A percentile compares a stretch with the other conserved stretches of the same genome.
Evolutionary conservation across 2,797 vertebrate genomes (phyloP).

Genomic region (Sebastes itinus): DNA sequence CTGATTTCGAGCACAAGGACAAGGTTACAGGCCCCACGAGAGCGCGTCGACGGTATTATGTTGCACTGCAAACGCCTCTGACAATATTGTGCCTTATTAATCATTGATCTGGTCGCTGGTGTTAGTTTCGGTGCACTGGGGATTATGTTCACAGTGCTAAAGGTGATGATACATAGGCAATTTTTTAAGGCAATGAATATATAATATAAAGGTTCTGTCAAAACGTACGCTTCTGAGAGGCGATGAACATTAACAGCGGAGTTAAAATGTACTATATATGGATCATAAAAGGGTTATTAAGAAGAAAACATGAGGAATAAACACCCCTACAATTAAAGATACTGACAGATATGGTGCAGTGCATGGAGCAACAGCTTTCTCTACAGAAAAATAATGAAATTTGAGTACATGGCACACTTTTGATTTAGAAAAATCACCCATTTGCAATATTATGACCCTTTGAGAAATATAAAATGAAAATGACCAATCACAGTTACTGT

Average conservation of each 20-base stretch:
- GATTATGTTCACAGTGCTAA: conserved; percentile 66
- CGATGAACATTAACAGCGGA: not conserved
- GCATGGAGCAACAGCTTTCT: not conserved
- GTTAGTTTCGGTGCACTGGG: conserved; percentile 68
- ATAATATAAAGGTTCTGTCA: not conserved
- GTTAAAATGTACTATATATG: not conserved
- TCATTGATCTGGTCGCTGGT: conserved; percentile 79
- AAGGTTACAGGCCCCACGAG: conserved; percentile 62
- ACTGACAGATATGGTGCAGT: not conserved
- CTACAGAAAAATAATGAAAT: not conserved
- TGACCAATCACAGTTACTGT: not conserved
- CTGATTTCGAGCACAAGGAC: conserved; percentile 62
- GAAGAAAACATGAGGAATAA: not conserved
- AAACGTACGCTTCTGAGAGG: not conserved
- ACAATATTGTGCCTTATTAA: conserved; percentile 80
- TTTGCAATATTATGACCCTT: not conserved
- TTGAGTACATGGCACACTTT: not conserved
- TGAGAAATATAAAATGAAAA: not conserved
- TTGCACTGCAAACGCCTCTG: conserved; percentile 63
- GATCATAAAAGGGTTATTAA: conserved; percentile 7
- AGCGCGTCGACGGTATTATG: conserved; percentile 56
- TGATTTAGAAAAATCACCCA: not conserved
- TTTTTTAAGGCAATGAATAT: conserved; percentile 47
- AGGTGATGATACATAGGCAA: conserved; percentile 41
- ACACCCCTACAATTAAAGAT: not conserved